Base-by-base conservation (phyloP, 2,113 vertebrate species). In the Cranoglanis bouderius region DNA sequence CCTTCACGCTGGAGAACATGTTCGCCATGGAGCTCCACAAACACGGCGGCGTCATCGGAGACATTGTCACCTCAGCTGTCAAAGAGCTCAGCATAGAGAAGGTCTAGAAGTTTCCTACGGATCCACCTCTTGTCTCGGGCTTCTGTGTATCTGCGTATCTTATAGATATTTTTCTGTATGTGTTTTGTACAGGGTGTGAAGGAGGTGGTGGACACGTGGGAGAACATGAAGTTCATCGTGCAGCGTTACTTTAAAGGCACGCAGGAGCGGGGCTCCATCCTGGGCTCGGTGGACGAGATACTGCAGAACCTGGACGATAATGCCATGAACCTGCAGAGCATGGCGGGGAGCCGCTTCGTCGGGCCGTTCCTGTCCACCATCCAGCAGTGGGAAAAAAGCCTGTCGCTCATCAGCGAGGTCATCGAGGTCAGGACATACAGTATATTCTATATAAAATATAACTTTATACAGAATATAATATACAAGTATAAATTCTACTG, bases 81-180 rank as follows among this genome's bases (percentile, higher is more conserved):
- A 99, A 99, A 92, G 98, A 99, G 89, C 96, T 99, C 7, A 94
- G 95, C 88, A 98, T 99, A 72, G 98, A 99, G 93, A 99, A 97
- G 97, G 98, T 96, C 90, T 86, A n/a, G 90, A 90, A 77, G 35
- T 24, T 89, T 3, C 2, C 0, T 67, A 18, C 82, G 24, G 35
- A 16, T 16, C 24, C 78, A 57, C 6, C 1, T 55, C 80, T 18
- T 13, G 35, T 38, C 32, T 13, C 32, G 2, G 2, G 43, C 16
- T 83, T 43, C 55, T 43, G 55, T 16, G 10, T 5, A 14, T 53
- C 77, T 51, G 26, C 32, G 55, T 13, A 26, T 57, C 18, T 59
- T 16, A 43, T 40, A 12, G 4, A 26, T 21, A 4, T 83, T 61
- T 19, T 61, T 35, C 1, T 43, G 10, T 32, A 5, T 75, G 2